Percentiles rank a stretch among this genome's conserved stretches.
Conservation (phyloP, 1,140 invertebrate species). For the Lordiphosa mommai region DNA sequence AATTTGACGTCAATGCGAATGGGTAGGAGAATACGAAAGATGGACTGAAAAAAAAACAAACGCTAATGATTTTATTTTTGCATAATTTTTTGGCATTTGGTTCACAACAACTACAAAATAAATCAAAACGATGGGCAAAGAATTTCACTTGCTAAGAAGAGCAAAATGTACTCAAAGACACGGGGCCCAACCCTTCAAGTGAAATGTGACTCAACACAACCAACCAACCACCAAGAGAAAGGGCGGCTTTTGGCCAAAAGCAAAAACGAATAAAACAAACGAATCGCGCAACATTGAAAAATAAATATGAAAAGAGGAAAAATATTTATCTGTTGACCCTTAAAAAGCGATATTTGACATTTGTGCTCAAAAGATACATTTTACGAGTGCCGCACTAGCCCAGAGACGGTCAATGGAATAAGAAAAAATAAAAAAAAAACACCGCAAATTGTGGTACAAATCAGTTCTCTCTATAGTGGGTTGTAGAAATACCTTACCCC, state of each 20-base stretch:
- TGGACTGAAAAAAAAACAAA: slow-evolving; percentile 31
- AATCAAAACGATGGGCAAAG: neutral
- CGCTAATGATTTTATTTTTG: slow-evolving; percentile 12
- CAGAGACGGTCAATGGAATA: neutral
- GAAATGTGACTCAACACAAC: slow-evolving; percentile 44
- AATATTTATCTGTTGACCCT: slow-evolving; percentile 65
- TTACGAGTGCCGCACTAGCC: slow-evolving; percentile 11
- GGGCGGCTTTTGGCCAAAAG: slow-evolving; percentile 27
- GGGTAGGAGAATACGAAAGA: slow-evolving; percentile 32
- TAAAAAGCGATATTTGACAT: slow-evolving; percentile 77
- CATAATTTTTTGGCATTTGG: neutral
- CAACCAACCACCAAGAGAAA: slow-evolving; percentile 24
- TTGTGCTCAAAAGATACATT: slow-evolving; percentile 75
- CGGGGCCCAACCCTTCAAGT: slow-evolving; percentile 17
- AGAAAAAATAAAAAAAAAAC: neutral
- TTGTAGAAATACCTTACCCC: too few species aligned
- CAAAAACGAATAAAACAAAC: slow-evolving; percentile 20
- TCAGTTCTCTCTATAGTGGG: too few species aligned
- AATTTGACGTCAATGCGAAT: slow-evolving; percentile 70
- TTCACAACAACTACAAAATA: neutral
- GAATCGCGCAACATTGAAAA: slow-evolving; percentile 47
- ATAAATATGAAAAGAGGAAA: slow-evolving; percentile 31
- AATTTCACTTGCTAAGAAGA: neutral
- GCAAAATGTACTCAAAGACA: slow-evolving; percentile 27
- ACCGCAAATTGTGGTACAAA: neutral